Percentiles rank a stretch among this genome's conserved stretches.
Evolutionary conservation across 2,797 vertebrate species (phyloP).

Genomic region (Pipistrellus pipistrellus): DNA sequence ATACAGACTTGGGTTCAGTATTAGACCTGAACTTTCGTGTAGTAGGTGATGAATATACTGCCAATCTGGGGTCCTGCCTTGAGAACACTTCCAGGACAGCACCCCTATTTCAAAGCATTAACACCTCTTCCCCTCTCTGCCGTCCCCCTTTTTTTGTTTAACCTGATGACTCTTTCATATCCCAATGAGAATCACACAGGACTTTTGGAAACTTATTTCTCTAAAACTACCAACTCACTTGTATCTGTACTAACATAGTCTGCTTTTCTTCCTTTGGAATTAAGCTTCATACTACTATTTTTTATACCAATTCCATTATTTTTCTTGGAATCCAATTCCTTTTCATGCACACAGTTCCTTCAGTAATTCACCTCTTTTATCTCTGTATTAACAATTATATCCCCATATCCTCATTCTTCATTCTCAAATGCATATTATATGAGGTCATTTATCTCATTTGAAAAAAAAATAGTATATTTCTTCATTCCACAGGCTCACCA

Average conservation of each 20-base stretch:
- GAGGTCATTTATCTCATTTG: background rate
- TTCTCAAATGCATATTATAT: background rate
- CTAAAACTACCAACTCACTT: background rate
- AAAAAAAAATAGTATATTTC: background rate
- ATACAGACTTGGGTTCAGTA: background rate
- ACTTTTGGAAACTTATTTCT: background rate
- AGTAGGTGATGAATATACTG: background rate
- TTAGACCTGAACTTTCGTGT: background rate
- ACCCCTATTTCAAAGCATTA: background rate
- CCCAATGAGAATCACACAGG: background rate
- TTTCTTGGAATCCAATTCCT: background rate
- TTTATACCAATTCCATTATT: background rate
- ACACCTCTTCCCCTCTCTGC: background rate
- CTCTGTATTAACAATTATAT: background rate
- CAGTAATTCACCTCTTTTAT: background rate
- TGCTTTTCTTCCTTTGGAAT: background rate
- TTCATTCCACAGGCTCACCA: background rate
- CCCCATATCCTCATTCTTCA: background rate
- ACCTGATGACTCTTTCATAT: background rate
- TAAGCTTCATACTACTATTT: background rate
- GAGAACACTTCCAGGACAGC: background rate
- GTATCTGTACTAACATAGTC: background rate
- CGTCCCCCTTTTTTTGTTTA: background rate
- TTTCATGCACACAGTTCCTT: background rate
- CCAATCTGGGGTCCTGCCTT: background rate